Evolutionary conservation across 2,888 invertebrate species (phyloP).

Genomic region (Lamellibrachia satsuma): DNA sequence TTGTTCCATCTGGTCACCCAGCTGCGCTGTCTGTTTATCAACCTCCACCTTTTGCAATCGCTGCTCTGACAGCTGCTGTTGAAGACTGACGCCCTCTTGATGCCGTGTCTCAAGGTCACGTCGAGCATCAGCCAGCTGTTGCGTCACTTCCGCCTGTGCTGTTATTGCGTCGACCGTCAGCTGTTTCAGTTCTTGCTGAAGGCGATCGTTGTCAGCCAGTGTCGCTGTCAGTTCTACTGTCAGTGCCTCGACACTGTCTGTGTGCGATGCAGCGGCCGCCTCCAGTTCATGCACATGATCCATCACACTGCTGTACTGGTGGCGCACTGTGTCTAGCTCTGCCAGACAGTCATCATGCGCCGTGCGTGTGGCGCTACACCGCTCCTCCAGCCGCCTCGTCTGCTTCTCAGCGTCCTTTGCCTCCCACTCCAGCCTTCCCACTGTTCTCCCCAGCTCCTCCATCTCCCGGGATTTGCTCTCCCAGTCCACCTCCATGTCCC

Average conservation of each 20-base stretch:
- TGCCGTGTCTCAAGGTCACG: background rate
- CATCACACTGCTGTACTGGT: background rate
- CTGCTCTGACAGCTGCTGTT: background rate
- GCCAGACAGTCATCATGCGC: background rate
- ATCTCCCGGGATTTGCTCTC: background rate
- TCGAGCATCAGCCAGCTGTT: background rate
- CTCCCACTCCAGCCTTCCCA: background rate
- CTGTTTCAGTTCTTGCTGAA: background rate
- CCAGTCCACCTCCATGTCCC: background rate
- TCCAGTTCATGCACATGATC: background rate
- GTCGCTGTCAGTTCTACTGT: background rate
- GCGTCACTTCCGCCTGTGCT: background rate
- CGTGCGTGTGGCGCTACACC: background rate
- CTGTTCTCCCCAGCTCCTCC: background rate
- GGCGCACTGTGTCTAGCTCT: background rate
- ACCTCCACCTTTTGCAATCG: background rate
- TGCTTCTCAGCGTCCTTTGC: background rate
- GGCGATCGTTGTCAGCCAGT: background rate
- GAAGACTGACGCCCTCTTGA: background rate
- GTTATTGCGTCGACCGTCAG: background rate
- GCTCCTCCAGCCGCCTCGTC: background rate
- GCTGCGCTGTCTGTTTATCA: background rate
- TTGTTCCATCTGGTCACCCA: background rate
- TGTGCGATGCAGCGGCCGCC: background rate
- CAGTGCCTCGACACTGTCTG: background rate